phyloP scores from a whole-genome alignment of 2,888 invertebrate genomes.

The Drosophila nigritarsus region DNA sequence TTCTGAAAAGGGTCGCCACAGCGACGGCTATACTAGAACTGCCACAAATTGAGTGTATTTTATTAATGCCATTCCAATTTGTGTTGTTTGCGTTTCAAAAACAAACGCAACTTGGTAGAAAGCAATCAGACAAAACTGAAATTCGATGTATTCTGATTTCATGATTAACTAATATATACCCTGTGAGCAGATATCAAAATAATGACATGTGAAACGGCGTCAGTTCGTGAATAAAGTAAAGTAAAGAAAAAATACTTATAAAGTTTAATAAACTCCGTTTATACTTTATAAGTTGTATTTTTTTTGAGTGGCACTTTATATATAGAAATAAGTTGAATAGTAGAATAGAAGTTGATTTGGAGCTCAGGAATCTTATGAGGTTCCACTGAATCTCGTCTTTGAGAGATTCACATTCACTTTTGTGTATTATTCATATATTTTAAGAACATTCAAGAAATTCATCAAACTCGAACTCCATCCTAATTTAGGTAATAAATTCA shows the following conservation, averaged over 20 bases:
- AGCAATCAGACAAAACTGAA: constrained; percentile 6
- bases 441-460: background rate
- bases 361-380: background rate
- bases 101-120: constrained; percentile 25
- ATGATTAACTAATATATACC: constrained; percentile 12
- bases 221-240: background rate
- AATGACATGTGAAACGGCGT: background rate
- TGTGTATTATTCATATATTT: background rate
- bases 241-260: background rate
- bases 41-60: constrained; percentile 61
- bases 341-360: background rate
- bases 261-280: background rate
- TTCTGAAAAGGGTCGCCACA: constrained; percentile 50
- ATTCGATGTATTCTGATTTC: background rate
- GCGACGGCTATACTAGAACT: constrained; percentile 31
- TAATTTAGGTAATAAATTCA: background rate
- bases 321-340: no score
- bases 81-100: constrained; percentile 42
- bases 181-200: constrained; percentile 6
- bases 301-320: no score
- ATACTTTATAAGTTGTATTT: background rate
- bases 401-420: background rate
- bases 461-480: background rate
- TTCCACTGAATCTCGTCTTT: background rate
- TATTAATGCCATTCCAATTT: constrained; percentile 42